phyloP scores from a whole-genome alignment of 1,140 invertebrate genomes.

The Drosophila sp. region DNA sequence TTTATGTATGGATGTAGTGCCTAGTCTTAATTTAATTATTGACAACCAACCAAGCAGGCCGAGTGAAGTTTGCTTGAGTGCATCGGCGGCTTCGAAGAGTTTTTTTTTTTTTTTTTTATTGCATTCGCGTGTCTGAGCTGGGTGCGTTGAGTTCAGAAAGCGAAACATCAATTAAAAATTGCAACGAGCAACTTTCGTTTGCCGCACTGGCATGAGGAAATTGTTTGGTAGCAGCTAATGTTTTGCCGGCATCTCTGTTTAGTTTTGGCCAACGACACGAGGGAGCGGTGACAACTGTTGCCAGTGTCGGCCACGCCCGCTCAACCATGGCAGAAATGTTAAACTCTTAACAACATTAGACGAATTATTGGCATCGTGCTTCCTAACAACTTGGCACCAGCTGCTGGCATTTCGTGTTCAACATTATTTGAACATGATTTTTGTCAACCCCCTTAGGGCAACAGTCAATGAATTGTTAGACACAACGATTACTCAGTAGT shows the following conservation, averaged over 20 bases:
- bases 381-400: not conserved
- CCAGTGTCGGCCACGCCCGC: slow-evolving; percentile 10
- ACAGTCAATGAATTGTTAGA: too few species aligned
- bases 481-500: too few species aligned
- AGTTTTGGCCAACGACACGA: slow-evolving; percentile 10
- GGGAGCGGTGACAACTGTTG: slow-evolving; percentile 17
- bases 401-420: not conserved
- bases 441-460: too few species aligned
- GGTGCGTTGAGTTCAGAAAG: slow-evolving; percentile 69
- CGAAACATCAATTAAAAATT: slow-evolving; percentile 70
- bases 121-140: slow-evolving; percentile 51
- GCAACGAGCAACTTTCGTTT: slow-evolving; percentile 64
- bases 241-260: slow-evolving; percentile 25
- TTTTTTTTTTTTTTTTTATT: slow-evolving; percentile 32
- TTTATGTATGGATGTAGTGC: not conserved
- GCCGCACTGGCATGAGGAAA: slow-evolving; percentile 61
- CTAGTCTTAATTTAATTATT: slow-evolving; percentile 65
- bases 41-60: slow-evolving; percentile 49
- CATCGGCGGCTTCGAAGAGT: slow-evolving; percentile 13
- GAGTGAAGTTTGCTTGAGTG: slow-evolving; percentile 32
- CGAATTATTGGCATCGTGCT: not conserved
- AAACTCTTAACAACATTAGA: not conserved
- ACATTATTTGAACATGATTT: not conserved
- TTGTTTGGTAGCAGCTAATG: slow-evolving; percentile 31
- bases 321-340: slow-evolving; percentile 2